phyloP scores from a whole-genome alignment of 2,888 invertebrate species.

The Kuschelorhynchus macadamiae region DNA sequence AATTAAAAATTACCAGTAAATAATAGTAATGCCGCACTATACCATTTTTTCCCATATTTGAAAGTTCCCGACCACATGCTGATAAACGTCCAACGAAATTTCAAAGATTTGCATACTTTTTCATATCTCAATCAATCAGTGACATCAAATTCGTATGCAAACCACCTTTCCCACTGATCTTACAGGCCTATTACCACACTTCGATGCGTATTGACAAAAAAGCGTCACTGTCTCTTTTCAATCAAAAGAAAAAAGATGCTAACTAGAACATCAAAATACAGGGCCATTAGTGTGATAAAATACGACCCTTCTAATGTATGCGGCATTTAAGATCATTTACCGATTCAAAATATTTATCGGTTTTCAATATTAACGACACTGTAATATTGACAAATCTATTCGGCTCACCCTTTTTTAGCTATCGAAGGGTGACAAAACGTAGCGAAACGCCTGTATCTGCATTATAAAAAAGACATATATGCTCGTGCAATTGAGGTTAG shows the following conservation, averaged over 20 bases:
- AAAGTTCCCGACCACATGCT: conserved; percentile 40
- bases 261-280: conserved; percentile 53
- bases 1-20: too few species aligned
- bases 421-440: conserved; percentile 48
- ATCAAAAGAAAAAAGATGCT: conserved; percentile 51
- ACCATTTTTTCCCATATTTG: too few species aligned
- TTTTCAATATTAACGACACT: conserved; percentile 61
- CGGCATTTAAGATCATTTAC: conserved; percentile 50
- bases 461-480: conserved; percentile 39
- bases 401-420: conserved; percentile 36
- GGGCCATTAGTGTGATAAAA: conserved; percentile 37
- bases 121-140: conserved; percentile 39
- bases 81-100: conserved; percentile 10
- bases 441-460: conserved; percentile 49
- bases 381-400: conserved; percentile 62
- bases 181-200: conserved; percentile 40
- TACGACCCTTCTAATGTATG: conserved; percentile 45
- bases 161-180: conserved; percentile 47
- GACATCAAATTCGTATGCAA: conserved; percentile 35
- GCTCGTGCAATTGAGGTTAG: conserved; percentile 50
- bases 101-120: conserved; percentile 43
- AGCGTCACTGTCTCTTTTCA: conserved; percentile 22
- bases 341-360: conserved; percentile 63
- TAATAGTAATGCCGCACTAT: too few species aligned
- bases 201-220: conserved; percentile 47